Evolutionary conservation across 2,797 vertebrate species (phyloP), one percentile per base, ranked within the genome.

Genomic region (Sternarchorhynchus goeldii): DNA sequence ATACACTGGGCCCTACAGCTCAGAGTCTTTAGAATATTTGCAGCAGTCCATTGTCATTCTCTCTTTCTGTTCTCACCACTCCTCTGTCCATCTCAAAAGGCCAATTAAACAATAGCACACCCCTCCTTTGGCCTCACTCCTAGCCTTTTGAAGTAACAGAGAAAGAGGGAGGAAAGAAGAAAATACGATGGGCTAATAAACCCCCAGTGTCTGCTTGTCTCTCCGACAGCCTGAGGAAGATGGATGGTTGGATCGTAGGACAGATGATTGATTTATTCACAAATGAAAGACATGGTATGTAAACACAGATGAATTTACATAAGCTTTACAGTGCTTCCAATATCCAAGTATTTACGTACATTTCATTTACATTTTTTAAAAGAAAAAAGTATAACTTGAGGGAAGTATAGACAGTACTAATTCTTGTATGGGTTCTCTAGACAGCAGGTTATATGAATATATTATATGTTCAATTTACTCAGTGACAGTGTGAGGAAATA

Each of bases 71-170:
- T 91, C 90, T 91, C 89, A 90, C 93, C 92, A 92, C 93, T 92
- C 93, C 92, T 92, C 90, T 94, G 94, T 93, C 93, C 85, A 89
- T 90, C 88, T 95, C 91, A 95, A 95, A 95, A 93, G 92, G 91
- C 91, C 91, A 95, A 94, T 95, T 93, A 94, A 96, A 82, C 94
- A 96, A 95, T 94, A 92, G 92, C 87, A 86, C 87, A 90, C 90
- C 91, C 88, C 89, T 91, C 91, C 88, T 57, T 71, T 89, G 90
- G 88, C 76, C 86, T 84, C 66, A 88, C 89, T 89, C 86, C 88
- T 93, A 91, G 86, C 91, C 93, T 94, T 95, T 94, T 95, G 93
- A 96, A 94, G 93, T 92, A 88, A 90, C 86, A 87, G 86, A 83
- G 86, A 89, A 89, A 76, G 73, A 73, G n/a, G 45, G 45, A 86